phyloP scores from a whole-genome alignment of 2,113 vertebrate species.

The Stegastes partitus region DNA sequence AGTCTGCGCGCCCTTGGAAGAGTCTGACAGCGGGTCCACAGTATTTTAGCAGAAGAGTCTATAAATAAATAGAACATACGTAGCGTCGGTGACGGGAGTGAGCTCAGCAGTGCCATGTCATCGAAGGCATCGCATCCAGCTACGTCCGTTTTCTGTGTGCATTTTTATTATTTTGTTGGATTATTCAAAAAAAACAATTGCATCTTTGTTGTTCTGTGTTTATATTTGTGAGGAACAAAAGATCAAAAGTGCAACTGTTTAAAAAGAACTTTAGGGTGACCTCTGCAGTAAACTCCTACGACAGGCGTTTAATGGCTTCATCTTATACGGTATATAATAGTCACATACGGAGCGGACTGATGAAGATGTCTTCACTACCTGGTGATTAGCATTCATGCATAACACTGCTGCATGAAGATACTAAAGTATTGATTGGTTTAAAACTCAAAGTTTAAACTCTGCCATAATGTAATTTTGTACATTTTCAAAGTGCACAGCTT shows the following conservation, averaged over 20 bases:
- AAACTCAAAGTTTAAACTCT: conserved; percentile 13
- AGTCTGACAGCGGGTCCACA: conserved; percentile 28
- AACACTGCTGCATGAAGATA: conserved; percentile 4
- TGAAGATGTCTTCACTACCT: conserved; percentile 1
- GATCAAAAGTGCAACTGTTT: conserved; percentile 9
- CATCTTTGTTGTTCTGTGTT: background rate
- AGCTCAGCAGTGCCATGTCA: background rate
- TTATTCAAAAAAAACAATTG: background rate
- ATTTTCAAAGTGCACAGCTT: conserved; percentile 53
- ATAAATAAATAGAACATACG: conserved; percentile 59
- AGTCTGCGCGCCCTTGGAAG: conserved; percentile 48
- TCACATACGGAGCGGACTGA: background rate
- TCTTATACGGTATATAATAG: background rate
- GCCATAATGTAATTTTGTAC: conserved; percentile 30
- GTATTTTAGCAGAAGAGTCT: conserved; percentile 39
- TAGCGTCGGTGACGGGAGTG: conserved; percentile 16
- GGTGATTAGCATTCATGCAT: conserved; percentile 19
- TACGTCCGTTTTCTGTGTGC: background rate
- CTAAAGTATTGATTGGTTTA: background rate
- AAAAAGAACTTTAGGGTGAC: background rate
- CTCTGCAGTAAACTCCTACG: conserved; percentile 27
- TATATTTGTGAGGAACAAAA: background rate
- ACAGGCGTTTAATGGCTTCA: conserved; percentile 13
- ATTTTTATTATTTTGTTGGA: background rate
- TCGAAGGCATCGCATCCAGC: no score